Base-by-base conservation (phyloP, 2,113 vertebrate species). In the Cisticola juncidis region DNA sequence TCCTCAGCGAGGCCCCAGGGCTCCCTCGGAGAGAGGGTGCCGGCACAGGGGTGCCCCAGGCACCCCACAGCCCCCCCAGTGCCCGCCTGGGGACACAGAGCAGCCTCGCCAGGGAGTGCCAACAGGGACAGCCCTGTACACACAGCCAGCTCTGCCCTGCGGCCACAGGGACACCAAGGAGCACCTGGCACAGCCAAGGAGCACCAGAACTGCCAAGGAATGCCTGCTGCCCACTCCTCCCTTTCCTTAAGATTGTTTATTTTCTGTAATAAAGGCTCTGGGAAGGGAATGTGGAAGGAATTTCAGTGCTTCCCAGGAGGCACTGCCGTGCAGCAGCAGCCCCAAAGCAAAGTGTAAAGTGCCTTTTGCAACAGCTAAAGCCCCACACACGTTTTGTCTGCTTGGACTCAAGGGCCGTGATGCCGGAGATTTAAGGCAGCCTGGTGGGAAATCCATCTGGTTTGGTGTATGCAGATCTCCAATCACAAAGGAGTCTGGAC, bases 81-180 rank as follows among this genome's bases (percentile, higher is more conserved):
- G 1, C n/a, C 68, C 1, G 0, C 51, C 31, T 0, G 1, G 85
- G 74, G 22, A 36, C 82, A 21, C 5, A 1, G 79, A n/a, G 26
- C 68, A 64, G 62, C 81, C 57, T 2, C 3, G 42, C 5, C 13
- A 1, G 57, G 13, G 29, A 31, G 22, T 18, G 57, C 45, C 35
- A 0, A 7, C 1, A 14, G 76, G 66, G 40, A 65, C 42, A 69
- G 62, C 44, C 62, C 68, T 2, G 5, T 1, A 14, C 42, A 26
- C 0, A 0, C 61, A 53, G 65, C 45, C 80, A 48, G 31, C 71
- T 40, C 86, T 47, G 48, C 73, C 91, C 88, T 15, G 62, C 0
- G 1, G 64, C 44, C 80, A 18, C 88, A 20, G 48, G 48, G 35
- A 62, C 0, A 1, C 31, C 80, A 8, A 36, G 56, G 47, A 40